Base-by-base conservation (phyloP, 2,113 vertebrate genomes). In the Xenopus borealis region DNA sequence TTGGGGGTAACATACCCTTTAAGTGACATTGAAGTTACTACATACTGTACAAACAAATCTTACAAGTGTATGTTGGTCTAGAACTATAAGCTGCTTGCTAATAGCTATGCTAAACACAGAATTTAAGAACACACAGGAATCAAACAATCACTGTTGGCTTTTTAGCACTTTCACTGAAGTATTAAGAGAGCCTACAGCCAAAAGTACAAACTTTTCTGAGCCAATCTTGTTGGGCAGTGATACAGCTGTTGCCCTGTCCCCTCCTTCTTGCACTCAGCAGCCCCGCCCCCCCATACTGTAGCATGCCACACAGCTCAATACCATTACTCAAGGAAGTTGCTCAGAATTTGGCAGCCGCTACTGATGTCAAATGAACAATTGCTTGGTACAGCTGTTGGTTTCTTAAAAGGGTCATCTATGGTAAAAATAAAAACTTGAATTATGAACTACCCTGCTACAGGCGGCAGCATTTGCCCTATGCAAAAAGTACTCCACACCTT, bases 221-320 rank as follows among this genome's bases (percentile, higher is more conserved):
- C 57, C 50, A 72, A 86, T 82, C 78, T 73, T 44, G 63, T 23
- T 12, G 72, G 55, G 65, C 75, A 61, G 4, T 23, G 62, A 47
- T 66, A 63, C 80, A 88, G 82, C 77, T 85, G 81, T 75, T 83
- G 13, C 18, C 17, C 9, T 46, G 9, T 70, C 27, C 17, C 12
- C 47, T 67, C 69, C 47, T 46, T 27, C 3, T 46, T 0, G 5
- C 67, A 72, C 74, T 55, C 46, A 47, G 16, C 44, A 66, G 45
- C 23, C 23, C 23, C n/a, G n/a, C n/a, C 66, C 45, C 52, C 33
- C 33, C 33, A 9, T 40, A 40, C 33, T 40, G 33, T 40, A 40
- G 33, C 33, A 40, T 40, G 33, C 33, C 33, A 40, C 33, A 40
- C 33, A 40, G 33, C 33, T 33, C 30, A 40, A 23, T 0, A 80